phyloP scores from a whole-genome alignment of 2,888 invertebrate genomes.

The Pachydiplax longipennis region DNA sequence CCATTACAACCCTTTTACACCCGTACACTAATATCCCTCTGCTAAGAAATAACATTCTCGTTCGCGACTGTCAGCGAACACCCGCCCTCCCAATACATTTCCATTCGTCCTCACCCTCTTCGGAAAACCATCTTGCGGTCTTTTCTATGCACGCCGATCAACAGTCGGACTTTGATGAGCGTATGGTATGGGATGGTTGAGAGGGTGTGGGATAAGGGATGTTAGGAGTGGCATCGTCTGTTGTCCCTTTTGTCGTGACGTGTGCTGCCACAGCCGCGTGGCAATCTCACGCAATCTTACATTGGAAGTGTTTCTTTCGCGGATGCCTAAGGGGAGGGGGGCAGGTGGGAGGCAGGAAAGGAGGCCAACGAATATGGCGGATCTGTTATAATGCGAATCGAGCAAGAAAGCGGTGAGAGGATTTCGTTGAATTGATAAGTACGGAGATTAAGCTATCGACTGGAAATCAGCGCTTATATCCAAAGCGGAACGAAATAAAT shows the following conservation, averaged over 20 bases:
- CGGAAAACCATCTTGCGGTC: background rate
- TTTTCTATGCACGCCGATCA: background rate
- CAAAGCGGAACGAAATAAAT: background rate
- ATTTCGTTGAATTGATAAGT: background rate
- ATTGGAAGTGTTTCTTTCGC: background rate
- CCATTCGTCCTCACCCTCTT: background rate
- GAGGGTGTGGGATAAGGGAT: background rate
- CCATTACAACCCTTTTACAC: background rate
- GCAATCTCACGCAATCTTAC: constrained; percentile 15
- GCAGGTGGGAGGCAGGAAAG: background rate
- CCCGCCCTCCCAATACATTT: background rate
- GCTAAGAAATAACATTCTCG: background rate
- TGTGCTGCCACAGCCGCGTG: background rate
- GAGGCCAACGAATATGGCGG: background rate
- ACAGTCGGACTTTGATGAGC: background rate
- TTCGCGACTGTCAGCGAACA: background rate
- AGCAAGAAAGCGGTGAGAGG: background rate
- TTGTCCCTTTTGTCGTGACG: background rate
- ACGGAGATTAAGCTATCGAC: background rate
- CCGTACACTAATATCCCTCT: background rate
- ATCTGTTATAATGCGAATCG: background rate
- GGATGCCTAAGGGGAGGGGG: background rate
- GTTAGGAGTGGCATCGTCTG: background rate
- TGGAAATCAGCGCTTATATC: background rate
- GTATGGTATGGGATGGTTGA: background rate